Evolutionary conservation across 2,888 invertebrate genomes (phyloP), one percentile per base, ranked within the genome.

Genomic region (Portevinia maculata): DNA sequence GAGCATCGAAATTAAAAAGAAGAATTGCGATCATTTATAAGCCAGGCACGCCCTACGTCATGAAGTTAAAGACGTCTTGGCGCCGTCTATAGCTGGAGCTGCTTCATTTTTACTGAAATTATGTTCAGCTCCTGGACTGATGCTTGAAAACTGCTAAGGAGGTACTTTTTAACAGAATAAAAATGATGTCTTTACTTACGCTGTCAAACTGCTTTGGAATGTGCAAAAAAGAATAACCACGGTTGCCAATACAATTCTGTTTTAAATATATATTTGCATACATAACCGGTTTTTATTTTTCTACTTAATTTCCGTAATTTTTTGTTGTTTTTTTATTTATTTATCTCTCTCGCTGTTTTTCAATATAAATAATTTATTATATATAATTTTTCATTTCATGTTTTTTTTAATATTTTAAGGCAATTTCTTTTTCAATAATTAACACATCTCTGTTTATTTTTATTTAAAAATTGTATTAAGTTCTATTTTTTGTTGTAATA

Each of bases 381-480:
- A 62, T 79, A 74, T 15, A 55, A 39, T 34, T 67, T 55, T 69
- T 19, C 67, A 57, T 55, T 57, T 28, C 32, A 53, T 57, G 28
- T 67, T 62, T 48, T 62, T n/a, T n/a, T n/a, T n/a, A n/a, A n/a
- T 52, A 41, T 74, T 83, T 84, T 84, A 83, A 83, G 83, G 83
- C 83, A 83, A 62, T 83, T 71, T 78, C 64, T 78, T 78, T 83
- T 50, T 73, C 53, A 83, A 83, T 78, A 73, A 83, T 78, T 78
- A 83, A 78, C 83, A 67, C 62, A 41, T 83, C 71, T 70, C 37
- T 24, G 5, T 24, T 24, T 24, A 24, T 24, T 24, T 46, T 50
- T 28, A 46, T 59, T 62, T 69, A 59, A 71, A 83, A 83, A 76
- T 59, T 65, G 19, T 50, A 57, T 32, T 28, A 11, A 37, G n/a